Conservation (phyloP, 2,888 invertebrate genomes). For the Microctonus aethiopoides region DNA sequence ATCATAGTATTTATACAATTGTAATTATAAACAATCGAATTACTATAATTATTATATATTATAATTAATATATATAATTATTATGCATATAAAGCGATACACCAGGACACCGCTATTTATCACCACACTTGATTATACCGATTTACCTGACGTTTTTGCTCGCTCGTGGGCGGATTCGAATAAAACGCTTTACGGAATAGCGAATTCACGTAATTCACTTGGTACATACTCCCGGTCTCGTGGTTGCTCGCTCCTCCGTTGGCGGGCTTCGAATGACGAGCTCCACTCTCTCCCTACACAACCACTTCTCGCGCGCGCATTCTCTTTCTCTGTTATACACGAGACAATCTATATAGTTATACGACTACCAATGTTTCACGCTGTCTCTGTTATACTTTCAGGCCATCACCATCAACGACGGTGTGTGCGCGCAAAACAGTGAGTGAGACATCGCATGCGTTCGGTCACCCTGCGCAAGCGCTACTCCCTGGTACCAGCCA, state of each 20-base stretch:
- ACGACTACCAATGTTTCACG: conserved; percentile 3
- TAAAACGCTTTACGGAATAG: conserved; percentile 27
- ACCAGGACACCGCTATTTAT: conserved; percentile 6
- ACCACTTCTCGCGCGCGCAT: conserved; percentile 38
- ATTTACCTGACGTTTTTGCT: conserved; percentile 1
- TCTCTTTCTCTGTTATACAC: conserved; percentile 21
- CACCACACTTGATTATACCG: conserved; percentile 10
- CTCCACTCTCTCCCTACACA: conserved; percentile 58
- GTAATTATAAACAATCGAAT: neutral
- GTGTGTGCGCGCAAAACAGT: neutral
- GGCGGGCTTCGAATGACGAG: conserved; percentile 66
- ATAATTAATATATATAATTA: neutral
- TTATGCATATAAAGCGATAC: too few species aligned
- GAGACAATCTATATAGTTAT: neutral
- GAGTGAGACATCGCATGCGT: conserved; percentile 31
- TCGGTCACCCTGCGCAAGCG: conserved; percentile 38
- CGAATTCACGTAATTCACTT: conserved; percentile 40
- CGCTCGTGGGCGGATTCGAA: conserved; percentile 1
- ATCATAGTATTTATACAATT: neutral
- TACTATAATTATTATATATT: neutral
- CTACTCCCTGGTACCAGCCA: conserved; percentile 34
- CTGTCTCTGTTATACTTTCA: conserved; percentile 21
- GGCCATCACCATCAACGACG: neutral
- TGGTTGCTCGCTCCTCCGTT: conserved; percentile 66
- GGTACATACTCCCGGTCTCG: conserved; percentile 57